Evolutionary conservation across 2,797 vertebrate species (phyloP), one percentile per base, ranked within the genome.

Genomic region (Melanotaenia parkinsoni): DNA sequence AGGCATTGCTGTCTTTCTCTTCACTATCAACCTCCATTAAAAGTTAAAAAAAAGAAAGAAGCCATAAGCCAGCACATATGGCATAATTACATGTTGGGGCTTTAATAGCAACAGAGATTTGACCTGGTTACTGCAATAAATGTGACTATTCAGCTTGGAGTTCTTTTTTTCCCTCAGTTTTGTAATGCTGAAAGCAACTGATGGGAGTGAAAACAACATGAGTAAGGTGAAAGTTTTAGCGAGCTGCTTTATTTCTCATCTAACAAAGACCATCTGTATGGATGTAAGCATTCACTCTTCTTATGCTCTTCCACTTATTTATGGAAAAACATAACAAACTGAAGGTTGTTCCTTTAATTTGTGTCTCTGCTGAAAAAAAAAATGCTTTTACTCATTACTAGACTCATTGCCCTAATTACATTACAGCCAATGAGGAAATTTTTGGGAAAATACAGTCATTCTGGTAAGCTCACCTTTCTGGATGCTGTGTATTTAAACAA

Each of bases 401-500:
- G 13, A 69, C 50, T 69, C 7, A n/a, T 2, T 50, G 45, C 45
- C 38, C 61, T 78, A 78, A 81, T 72, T 1, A 5, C 37, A 53
- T 77, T 76, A 38, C 69, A 86, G 43, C 51, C 37, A 24, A 68
- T 2, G 13, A 43, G 45, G 76, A 78, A 47, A 68, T 4, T 65
- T 53, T 53, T 14, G 28, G 26, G 59, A 68, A 69, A 83, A 80
- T 67, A 56, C 58, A 22, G 51, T 82, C n/a, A 72, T 63, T 38
- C 13, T 53, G 70, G 37, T 76, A 22, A 56, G 60, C 33, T 83
- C 76, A 89, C 86, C 88, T 90, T 82, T 70, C 54, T 75, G 7
- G 57, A 82, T 63, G 71, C 5, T 70, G 64, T 72, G 59, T 50
- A 38, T 69, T 77, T 53, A 67, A 66, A 78, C 60, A 83, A 63